Evolutionary conservation across 2,888 invertebrate genomes (phyloP).

Genomic region (Reticulitermes lucifugus): DNA sequence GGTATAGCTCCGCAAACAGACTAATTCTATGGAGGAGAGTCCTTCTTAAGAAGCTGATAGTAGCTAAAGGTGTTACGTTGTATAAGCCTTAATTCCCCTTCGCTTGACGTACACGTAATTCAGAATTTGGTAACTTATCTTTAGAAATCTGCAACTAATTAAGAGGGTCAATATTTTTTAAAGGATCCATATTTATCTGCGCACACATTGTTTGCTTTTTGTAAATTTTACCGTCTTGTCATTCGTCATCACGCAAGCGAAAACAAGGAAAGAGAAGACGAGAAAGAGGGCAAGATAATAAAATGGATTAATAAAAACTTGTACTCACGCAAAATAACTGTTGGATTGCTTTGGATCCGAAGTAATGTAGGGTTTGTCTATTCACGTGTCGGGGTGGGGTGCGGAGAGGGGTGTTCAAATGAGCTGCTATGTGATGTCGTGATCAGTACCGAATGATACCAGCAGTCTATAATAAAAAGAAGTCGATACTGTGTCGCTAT

Average conservation of each 20-base stretch:
- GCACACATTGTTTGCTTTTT: neutral
- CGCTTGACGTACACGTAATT: no score
- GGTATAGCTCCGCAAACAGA: no score
- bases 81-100: no score
- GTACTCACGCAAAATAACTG: slow-evolving; percentile 41
- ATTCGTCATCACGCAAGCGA: slow-evolving; percentile 33
- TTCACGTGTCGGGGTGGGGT: neutral
- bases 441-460: slow-evolving; percentile 48
- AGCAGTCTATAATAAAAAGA: slow-evolving; percentile 40
- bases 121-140: neutral
- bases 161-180: neutral
- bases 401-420: slow-evolving; percentile 4
- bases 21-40: no score
- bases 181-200: slow-evolving; percentile 15
- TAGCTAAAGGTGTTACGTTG: no score
- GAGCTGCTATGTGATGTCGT: slow-evolving; percentile 34
- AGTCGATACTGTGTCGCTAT: slow-evolving; percentile 20
- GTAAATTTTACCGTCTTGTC: slow-evolving; percentile 36
- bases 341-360: slow-evolving; percentile 36
- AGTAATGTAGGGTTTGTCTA: slow-evolving; percentile 27
- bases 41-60: no score
- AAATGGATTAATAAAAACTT: slow-evolving; percentile 40
- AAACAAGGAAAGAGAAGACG: neutral
- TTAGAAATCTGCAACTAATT: slow-evolving; percentile 7
- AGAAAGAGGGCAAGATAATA: slow-evolving; percentile 25